These are phyloP conservation scores for Dryomyza anilis DNA, from an alignment of 2,888 invertebrate genomes.

Conservation along the genomic window DNA sequence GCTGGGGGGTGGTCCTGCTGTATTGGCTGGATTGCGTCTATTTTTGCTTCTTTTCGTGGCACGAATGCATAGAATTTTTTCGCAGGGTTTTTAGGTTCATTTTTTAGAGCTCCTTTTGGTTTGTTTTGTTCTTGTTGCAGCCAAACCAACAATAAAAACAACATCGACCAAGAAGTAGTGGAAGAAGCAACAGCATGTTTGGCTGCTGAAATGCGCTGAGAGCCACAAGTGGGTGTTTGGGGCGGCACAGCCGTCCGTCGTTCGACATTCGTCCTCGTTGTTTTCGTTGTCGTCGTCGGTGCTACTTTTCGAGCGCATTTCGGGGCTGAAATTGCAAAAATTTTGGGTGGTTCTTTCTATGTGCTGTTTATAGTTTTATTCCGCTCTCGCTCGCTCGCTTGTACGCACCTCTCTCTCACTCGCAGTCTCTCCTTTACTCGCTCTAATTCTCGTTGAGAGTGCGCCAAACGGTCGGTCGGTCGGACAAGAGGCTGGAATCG, in stretches of 20 bases:
- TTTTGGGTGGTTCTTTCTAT: constrained; percentile 46
- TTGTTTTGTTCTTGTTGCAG: neutral
- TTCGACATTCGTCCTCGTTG: neutral
- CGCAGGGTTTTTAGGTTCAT: constrained; percentile 55
- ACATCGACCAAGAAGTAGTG: constrained; percentile 32
- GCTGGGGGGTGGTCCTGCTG: neutral
- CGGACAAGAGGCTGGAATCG: constrained; percentile 1
- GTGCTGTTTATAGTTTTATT: neutral
- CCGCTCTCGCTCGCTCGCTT: constrained; percentile 1
- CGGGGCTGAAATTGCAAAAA: constrained; percentile 49
- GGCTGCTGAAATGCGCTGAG: constrained; percentile 39
- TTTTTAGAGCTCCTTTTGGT: neutral
- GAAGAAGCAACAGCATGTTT: constrained; percentile 37
- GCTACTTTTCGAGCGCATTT: constrained; percentile 19
- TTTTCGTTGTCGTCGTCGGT: neutral
- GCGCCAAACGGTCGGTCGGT: constrained; percentile 1
- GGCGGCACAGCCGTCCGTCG: neutral
- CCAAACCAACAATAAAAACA: constrained; percentile 12
- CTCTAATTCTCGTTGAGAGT: neutral
- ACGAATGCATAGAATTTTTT: constrained; percentile 48
- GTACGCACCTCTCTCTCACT: neutral
- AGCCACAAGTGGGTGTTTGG: constrained; percentile 53
- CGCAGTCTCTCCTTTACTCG: neutral
- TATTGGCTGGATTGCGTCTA: constrained; percentile 28
- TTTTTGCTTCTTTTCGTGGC: neutral